Evolutionary conservation across 2,797 vertebrate species (phyloP).

Genomic region (Orestias chungarensis): DNA sequence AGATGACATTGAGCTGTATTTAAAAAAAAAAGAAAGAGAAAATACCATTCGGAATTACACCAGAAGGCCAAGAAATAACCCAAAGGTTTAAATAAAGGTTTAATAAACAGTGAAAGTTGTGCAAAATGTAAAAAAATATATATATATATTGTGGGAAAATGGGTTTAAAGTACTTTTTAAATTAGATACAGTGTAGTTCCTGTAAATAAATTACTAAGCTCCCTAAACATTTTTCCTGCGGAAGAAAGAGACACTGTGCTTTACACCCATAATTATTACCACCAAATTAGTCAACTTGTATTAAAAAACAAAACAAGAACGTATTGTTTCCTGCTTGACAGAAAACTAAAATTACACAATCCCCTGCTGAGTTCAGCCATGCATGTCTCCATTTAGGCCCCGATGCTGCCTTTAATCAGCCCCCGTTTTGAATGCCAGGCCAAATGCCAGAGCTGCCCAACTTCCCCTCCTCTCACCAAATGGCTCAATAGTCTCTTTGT

Average conservation of each 20-base stretch:
- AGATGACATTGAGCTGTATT: neutral
- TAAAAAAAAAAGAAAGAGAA: neutral
- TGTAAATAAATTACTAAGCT: neutral
- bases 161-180: neutral
- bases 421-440: conserved; percentile 52
- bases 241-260: neutral
- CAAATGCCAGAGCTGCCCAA: conserved; percentile 51
- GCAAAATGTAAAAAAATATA: neutral
- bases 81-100: neutral
- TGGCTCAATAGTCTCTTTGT: conserved; percentile 75
- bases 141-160: neutral
- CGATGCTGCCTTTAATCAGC: conserved; percentile 58
- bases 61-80: neutral
- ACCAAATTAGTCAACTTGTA: neutral
- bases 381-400: conserved; percentile 44
- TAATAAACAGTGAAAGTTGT: neutral
- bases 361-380: conserved; percentile 42
- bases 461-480: conserved; percentile 48
- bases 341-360: conserved; percentile 38
- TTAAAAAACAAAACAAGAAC: neutral
- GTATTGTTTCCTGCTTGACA: conserved; percentile 18
- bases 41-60: neutral
- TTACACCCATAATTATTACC: neutral
- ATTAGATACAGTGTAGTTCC: neutral
- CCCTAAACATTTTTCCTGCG: neutral